Conservation (phyloP, 2,797 vertebrate species). For the Phoebastria nigripes region DNA sequence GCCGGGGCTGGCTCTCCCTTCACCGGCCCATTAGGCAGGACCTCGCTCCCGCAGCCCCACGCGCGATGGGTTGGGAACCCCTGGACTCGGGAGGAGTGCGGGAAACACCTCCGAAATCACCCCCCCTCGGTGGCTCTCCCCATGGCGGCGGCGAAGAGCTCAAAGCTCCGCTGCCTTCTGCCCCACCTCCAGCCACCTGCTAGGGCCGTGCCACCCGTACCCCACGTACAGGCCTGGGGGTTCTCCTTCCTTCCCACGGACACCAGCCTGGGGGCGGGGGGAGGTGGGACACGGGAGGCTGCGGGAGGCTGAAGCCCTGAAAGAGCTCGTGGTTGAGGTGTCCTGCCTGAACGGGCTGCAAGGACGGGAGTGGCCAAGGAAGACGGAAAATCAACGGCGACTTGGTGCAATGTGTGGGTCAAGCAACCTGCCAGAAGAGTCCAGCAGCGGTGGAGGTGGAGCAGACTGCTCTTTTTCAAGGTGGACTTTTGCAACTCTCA, state of each 20-base stretch:
- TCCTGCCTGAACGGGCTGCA: not conserved
- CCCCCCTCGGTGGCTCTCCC: rapidly evolving
- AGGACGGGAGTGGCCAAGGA: not conserved
- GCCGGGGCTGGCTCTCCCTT: not conserved
- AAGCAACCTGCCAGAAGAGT: not conserved
- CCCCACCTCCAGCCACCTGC: not conserved
- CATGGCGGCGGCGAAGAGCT: rapidly evolving
- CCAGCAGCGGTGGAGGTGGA: rapidly evolving
- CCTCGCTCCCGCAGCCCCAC: not conserved
- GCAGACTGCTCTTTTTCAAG: too few species aligned
- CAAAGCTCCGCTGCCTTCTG: not conserved
- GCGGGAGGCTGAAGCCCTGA: not conserved
- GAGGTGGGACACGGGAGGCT: not conserved
- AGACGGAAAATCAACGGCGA: rapidly evolving
- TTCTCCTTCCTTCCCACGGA: not conserved
- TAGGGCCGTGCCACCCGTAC: rapidly evolving
- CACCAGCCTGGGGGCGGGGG: not conserved
- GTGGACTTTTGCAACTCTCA: not conserved
- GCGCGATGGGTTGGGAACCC: rapidly evolving
- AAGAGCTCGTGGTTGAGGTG: rapidly evolving
- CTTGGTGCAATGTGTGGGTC: not conserved
- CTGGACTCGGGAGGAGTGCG: rapidly evolving
- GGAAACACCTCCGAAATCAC: not conserved
- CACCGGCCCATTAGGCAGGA: too few species aligned
- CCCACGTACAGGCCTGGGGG: rapidly evolving